Base-by-base conservation (phyloP, 2,113 vertebrate genomes). In the Crotalus viridis region DNA sequence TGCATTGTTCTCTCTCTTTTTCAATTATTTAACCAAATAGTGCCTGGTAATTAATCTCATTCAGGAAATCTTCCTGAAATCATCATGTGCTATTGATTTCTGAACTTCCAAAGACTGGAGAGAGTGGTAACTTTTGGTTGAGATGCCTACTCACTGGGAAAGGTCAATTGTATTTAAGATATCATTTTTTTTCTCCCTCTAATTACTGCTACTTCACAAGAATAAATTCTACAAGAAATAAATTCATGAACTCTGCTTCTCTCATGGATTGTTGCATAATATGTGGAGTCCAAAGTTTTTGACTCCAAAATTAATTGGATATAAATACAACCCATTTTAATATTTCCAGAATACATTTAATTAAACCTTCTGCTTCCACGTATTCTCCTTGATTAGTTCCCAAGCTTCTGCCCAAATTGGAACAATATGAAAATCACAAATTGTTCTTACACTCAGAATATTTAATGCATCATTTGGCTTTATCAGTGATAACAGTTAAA, bases 31-130 rank as follows among this genome's bases (percentile, higher is more conserved):
- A 3, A 46, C 3, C 59, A 57, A 94, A 85, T 90, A 0, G 3
- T 64, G 89, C 12, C 87, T 93, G 89, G 10, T 95, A 96, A 96
- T 95, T 89, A 91, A 57, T 91, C 24, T 93, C 92, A 88, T 90
- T 94, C 89, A 91, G 86, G 94, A 90, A 95, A 5, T 56, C 92
- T 96, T 64, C 89, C 90, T 94, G 93, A 92, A 61, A 94, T 90
- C 90, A 48, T 91, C 95, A 94, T 92, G n/a, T 94, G 94, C 74
- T 93, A 61, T 86, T 94, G 26, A 21, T 93, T 93, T 95, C 54
- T 92, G 56, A 91, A 90, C 48, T 64, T 95, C 24, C 93, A 74
- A 90, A 92, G 22, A 10, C n/a, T 88, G 48, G 26, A 90, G 94
- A 89, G 24, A 89, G 2, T 69, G 51, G n/a, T 92, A 90, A 96